Evolutionary conservation across 2,113 vertebrate species (phyloP).

Genomic region (Nothoprocta perdicaria): DNA sequence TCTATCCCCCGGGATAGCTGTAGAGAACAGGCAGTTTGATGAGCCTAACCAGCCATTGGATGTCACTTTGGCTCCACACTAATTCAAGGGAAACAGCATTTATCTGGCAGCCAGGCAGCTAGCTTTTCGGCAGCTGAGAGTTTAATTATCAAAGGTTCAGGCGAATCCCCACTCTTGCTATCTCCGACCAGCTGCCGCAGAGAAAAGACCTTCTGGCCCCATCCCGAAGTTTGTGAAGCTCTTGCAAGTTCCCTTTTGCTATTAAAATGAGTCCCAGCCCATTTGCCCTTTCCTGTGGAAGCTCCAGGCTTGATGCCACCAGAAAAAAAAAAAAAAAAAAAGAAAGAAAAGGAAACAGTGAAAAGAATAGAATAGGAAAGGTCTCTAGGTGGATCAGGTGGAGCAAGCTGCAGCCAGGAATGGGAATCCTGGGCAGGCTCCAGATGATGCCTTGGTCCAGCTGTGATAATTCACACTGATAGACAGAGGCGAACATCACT

Average conservation of each 20-base stretch:
- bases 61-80: slow-evolving; percentile 73
- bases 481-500: neutral
- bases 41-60: slow-evolving; percentile 73
- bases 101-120: slow-evolving; percentile 64
- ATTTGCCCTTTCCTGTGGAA: slow-evolving; percentile 43
- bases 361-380: slow-evolving; percentile 34
- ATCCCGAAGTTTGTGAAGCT: slow-evolving; percentile 60
- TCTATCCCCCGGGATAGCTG: slow-evolving; percentile 53
- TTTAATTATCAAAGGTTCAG: slow-evolving; percentile 72
- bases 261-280: slow-evolving; percentile 44
- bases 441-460: slow-evolving; percentile 34
- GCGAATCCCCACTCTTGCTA: slow-evolving; percentile 61
- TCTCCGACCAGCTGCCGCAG: slow-evolving; percentile 64
- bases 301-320: slow-evolving; percentile 34
- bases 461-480: neutral
- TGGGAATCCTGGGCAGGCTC: neutral
- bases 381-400: neutral
- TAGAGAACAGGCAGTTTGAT: slow-evolving; percentile 70
- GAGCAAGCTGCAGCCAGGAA: neutral
- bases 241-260: slow-evolving; percentile 50
- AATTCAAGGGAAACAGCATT: slow-evolving; percentile 73
- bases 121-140: slow-evolving; percentile 66
- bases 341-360: neutral
- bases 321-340: neutral
- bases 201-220: slow-evolving; percentile 67